Conservation (phyloP, 1,140 invertebrate genomes). For the Macrostomum lignano region DNA sequence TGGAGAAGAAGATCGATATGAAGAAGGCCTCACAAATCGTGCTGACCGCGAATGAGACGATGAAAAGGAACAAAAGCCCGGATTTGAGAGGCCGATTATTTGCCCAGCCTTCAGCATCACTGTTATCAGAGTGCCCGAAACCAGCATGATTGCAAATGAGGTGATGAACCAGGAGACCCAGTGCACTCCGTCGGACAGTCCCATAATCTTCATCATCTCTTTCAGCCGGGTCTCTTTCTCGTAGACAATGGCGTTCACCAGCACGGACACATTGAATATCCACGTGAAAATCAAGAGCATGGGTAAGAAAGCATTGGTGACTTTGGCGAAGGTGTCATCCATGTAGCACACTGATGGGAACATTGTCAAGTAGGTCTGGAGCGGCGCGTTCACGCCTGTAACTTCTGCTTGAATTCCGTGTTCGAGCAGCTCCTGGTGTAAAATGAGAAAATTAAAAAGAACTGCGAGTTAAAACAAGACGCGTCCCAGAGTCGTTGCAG, state of each 20-base stretch:
- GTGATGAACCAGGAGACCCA: constrained; percentile 38
- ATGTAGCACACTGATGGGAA: constrained; percentile 45
- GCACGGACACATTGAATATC: constrained; percentile 43
- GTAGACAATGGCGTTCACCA: constrained; percentile 41
- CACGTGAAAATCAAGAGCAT: constrained; percentile 40
- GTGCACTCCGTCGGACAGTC: constrained; percentile 32
- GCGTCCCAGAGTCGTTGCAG: too few relatives aligned
- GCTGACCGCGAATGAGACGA: constrained; percentile 31
- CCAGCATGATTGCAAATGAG: constrained; percentile 32
- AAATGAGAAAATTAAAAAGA: too few relatives aligned
- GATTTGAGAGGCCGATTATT: constrained; percentile 30
- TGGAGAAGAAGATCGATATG: constrained; percentile 33
- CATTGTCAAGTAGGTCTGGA: too few relatives aligned
- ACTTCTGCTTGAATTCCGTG: too few relatives aligned
- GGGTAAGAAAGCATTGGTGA: constrained; percentile 37
- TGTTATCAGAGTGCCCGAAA: constrained; percentile 29
- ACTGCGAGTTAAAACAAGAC: too few relatives aligned
- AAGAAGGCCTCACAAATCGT: constrained; percentile 34
- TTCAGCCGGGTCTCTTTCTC: constrained; percentile 37
- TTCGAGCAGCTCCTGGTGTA: too few relatives aligned
- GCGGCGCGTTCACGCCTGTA: too few relatives aligned
- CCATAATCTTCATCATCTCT: constrained; percentile 37
- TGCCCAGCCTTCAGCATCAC: constrained; percentile 30
- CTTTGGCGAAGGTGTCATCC: constrained; percentile 38
- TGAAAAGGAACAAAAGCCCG: constrained; percentile 31